Evolutionary conservation across 2,888 invertebrate genomes (phyloP).

Genomic region (Parnassius orleans): DNA sequence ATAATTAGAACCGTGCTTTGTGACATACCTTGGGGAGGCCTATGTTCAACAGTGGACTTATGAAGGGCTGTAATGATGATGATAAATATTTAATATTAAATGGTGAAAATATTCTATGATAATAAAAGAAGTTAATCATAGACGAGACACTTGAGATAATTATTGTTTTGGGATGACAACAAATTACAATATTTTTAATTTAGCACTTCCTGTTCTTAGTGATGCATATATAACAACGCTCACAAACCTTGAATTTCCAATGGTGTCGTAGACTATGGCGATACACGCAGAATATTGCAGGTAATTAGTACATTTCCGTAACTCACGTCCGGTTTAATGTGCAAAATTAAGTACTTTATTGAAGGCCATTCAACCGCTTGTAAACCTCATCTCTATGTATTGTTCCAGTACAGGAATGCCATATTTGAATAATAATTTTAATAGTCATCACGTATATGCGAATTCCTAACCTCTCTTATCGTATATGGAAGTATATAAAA

Average conservation of each 20-base stretch:
- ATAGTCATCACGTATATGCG: conserved; percentile 19
- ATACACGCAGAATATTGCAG: conserved; percentile 35
- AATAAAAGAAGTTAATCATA: too few relatives aligned
- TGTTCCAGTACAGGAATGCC: conserved; percentile 16
- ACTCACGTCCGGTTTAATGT: conserved; percentile 35
- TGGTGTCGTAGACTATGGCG: conserved; percentile 25
- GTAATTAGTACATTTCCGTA: conserved; percentile 56
- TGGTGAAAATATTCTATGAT: too few relatives aligned
- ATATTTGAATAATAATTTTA: conserved; percentile 11
- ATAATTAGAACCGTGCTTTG: too few relatives aligned
- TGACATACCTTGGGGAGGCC: too few relatives aligned
- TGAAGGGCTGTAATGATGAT: too few relatives aligned
- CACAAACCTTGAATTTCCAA: conserved; percentile 23
- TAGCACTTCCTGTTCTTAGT: conserved; percentile 20
- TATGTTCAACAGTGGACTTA: too few relatives aligned
- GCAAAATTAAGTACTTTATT: conserved; percentile 26
- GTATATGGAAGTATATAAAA: conserved; percentile 20
- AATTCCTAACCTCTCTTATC: conserved; percentile 2
- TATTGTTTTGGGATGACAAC: background rate
- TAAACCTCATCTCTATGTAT: conserved; percentile 7
- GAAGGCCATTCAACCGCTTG: conserved; percentile 19
- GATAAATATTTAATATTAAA: too few relatives aligned
- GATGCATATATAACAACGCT: conserved; percentile 29
- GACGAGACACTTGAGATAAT: background rate
- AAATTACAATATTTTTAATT: conserved; percentile 8